Conservation (phyloP, 2,113 vertebrate species). For the Alouatta palliata region DNA sequence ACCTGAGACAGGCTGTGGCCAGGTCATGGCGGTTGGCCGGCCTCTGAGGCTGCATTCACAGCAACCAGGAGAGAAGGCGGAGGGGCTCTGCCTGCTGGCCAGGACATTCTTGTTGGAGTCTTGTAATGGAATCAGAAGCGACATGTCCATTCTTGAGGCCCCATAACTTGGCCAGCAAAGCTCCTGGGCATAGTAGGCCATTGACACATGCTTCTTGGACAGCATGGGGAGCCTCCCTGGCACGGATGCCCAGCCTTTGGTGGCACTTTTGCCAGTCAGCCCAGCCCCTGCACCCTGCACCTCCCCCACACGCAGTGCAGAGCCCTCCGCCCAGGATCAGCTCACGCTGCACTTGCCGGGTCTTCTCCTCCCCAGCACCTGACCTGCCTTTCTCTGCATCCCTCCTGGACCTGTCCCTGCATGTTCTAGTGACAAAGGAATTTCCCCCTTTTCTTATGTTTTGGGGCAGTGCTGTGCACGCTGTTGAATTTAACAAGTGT, state of each 20-base stretch:
- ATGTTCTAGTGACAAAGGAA: fast-evolving
- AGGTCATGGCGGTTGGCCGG: fast-evolving
- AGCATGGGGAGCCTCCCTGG: fast-evolving
- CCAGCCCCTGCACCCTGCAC: background rate
- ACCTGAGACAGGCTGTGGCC: background rate
- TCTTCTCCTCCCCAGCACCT: fast-evolving
- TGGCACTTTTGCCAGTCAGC: background rate
- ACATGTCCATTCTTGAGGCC: fast-evolving
- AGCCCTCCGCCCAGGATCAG: fast-evolving
- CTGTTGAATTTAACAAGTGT: fast-evolving
- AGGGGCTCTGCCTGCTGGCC: background rate
- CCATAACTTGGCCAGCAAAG: fast-evolving
- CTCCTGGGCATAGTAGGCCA: too few species aligned
- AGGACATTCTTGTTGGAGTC: background rate
- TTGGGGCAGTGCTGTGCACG: fast-evolving
- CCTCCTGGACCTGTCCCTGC: background rate
- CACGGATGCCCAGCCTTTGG: fast-evolving
- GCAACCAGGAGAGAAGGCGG: background rate
- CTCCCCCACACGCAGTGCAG: background rate
- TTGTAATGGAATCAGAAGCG: background rate
- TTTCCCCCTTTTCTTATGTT: fast-evolving
- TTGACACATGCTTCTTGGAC: fast-evolving
- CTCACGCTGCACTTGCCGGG: fast-evolving
- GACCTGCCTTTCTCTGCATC: fast-evolving
- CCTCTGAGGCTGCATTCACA: background rate